A percentile compares a stretch with the other conserved stretches of the same genome.
phyloP scores from a whole-genome alignment of 1,140 invertebrate species.

The Scaptodrosophila lebanonensis region DNA sequence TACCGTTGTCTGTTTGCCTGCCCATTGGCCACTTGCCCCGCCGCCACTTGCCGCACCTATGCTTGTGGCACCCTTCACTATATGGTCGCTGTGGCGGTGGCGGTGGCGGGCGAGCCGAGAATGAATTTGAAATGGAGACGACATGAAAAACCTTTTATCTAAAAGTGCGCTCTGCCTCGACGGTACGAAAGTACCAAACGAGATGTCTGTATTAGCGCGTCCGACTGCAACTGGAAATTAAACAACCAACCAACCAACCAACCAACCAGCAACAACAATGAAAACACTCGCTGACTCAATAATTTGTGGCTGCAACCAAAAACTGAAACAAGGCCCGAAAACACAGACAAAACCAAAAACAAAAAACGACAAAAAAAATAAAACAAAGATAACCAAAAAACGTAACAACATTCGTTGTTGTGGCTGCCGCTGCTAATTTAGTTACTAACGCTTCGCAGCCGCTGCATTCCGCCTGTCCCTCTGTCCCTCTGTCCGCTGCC shows the following conservation, averaged over 20 bases:
- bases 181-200: conserved; percentile 3
- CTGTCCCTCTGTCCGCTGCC: conserved; percentile 14
- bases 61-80: conserved; percentile 23
- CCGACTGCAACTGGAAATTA: conserved; percentile 64
- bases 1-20: conserved; percentile 38
- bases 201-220: conserved; percentile 69
- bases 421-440: conserved; percentile 60
- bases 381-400: conserved; percentile 11
- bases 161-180: conserved; percentile 41
- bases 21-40: conserved; percentile 13
- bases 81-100: conserved; percentile 15
- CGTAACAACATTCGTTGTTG: conserved; percentile 16
- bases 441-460: conserved; percentile 64
- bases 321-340: conserved; percentile 1
- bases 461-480: too few relatives aligned
- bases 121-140: conserved; percentile 66
- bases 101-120: too few relatives aligned
- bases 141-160: conserved; percentile 75
- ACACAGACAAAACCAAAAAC: neutral
- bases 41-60: conserved; percentile 1
- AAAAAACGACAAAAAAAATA: conserved; percentile 22
- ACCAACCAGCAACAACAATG: conserved; percentile 15
- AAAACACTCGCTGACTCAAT: conserved; percentile 28
- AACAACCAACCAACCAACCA: conserved; percentile 35
- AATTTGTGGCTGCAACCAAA: conserved; percentile 48